These are phyloP conservation scores for Morone chrysops DNA, from an alignment of 2,113 vertebrate genomes.

Conservation along the genomic window DNA sequence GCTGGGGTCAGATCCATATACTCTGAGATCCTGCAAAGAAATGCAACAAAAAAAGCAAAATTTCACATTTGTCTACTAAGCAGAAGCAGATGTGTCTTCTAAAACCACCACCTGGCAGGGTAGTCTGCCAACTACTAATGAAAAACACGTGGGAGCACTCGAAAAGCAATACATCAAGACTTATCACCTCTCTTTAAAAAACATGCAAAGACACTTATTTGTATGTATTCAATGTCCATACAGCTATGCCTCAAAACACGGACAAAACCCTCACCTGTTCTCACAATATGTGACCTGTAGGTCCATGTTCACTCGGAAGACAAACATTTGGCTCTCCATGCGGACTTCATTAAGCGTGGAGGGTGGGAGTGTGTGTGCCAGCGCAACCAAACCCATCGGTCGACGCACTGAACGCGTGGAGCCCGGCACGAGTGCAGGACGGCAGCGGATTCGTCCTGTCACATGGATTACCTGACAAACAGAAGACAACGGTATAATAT, in stretches of 20 bases:
- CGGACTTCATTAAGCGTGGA: constrained; percentile 92
- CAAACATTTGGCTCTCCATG: constrained; percentile 92
- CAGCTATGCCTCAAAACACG: neutral
- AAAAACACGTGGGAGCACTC: constrained; percentile 37
- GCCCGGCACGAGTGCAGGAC: constrained; percentile 80
- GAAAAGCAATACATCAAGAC: constrained; percentile 9
- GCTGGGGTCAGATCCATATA: constrained; percentile 92
- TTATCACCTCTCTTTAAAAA: neutral
- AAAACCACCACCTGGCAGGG: constrained; percentile 50
- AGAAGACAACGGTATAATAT: neutral
- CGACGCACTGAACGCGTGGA: constrained; percentile 81
- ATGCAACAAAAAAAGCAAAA: constrained; percentile 12
- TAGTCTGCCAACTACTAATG: constrained; percentile 40
- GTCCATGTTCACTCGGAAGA: constrained; percentile 93
- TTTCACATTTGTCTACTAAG: constrained; percentile 37
- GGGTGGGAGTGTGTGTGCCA: constrained; percentile 91
- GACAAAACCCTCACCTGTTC: constrained; percentile 86
- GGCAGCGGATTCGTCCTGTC: constrained; percentile 88
- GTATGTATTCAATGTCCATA: neutral
- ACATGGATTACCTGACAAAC: constrained; percentile 90
- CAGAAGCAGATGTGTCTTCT: constrained; percentile 36
- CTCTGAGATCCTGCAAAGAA: constrained; percentile 87
- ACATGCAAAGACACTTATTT: neutral
- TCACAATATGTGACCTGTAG: constrained; percentile 93
- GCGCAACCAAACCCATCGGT: constrained; percentile 88